phyloP scores from a whole-genome alignment of 2,888 invertebrate species.

The Rambutsinella grinnellia region DNA sequence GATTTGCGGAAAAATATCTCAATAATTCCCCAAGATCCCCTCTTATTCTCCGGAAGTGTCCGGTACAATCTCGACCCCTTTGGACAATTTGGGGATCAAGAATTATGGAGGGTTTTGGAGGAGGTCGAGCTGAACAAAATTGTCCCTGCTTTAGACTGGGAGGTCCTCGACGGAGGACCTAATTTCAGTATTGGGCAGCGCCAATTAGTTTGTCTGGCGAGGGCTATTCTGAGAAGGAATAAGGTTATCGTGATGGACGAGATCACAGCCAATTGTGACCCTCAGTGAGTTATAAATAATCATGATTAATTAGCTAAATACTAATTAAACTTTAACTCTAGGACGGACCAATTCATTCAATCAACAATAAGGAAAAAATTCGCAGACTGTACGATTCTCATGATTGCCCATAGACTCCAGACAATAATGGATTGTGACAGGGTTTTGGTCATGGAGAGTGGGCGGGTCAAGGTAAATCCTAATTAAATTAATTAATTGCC shows the following conservation, averaged over 20 bases:
- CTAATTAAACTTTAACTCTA: slow-evolving; percentile 66
- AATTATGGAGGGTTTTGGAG: slow-evolving; percentile 87
- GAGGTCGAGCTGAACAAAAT: slow-evolving; percentile 70
- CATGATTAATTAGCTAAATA: neutral
- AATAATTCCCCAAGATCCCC: slow-evolving; percentile 94
- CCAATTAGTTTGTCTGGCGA: slow-evolving; percentile 53
- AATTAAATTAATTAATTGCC: neutral
- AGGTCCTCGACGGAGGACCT: slow-evolving; percentile 54
- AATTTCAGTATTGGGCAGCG: slow-evolving; percentile 62
- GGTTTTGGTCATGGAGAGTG: slow-evolving; percentile 88
- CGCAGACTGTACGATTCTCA: slow-evolving; percentile 85
- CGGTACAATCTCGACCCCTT: slow-evolving; percentile 92
- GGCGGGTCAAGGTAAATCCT: slow-evolving; percentile 73
- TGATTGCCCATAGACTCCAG: slow-evolving; percentile 90
- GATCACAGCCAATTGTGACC: slow-evolving; percentile 94
- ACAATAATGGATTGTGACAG: slow-evolving; percentile 94
- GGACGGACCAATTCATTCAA: slow-evolving; percentile 88
- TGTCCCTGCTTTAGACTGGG: slow-evolving; percentile 51
- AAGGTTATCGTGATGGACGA: slow-evolving; percentile 90
- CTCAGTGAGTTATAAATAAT: slow-evolving; percentile 75
- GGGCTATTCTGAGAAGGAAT: slow-evolving; percentile 85
- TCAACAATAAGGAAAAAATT: slow-evolving; percentile 84
- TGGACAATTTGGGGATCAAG: slow-evolving; percentile 81
- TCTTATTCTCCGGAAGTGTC: slow-evolving; percentile 88
- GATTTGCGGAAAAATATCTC: slow-evolving; percentile 85